Conservation (phyloP, 1,140 invertebrate genomes). For the Ips nitidus region DNA sequence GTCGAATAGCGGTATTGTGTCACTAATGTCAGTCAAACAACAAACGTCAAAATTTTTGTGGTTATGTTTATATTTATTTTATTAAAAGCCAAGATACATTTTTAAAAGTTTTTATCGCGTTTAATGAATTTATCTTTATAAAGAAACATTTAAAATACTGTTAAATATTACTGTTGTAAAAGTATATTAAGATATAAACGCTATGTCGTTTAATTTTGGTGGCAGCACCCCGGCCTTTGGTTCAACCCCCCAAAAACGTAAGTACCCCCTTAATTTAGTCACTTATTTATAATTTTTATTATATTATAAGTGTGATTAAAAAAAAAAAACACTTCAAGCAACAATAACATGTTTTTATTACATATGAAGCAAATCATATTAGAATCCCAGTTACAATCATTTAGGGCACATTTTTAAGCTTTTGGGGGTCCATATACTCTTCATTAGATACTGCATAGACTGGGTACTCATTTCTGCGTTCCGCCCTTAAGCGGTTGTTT, state of each 20-base stretch:
- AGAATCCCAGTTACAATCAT: not conserved
- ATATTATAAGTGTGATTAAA: too few relatives aligned
- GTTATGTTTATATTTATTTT: constrained; percentile 1
- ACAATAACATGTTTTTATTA: not conserved
- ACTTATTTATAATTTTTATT: not conserved
- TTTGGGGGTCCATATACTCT: constrained; percentile 16
- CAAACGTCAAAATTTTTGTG: not conserved
- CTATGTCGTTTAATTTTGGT: constrained; percentile 34
- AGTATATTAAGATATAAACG: not conserved
- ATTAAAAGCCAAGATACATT: not conserved
- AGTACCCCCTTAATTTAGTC: constrained; percentile 3
- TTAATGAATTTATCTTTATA: not conserved
- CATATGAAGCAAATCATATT: not conserved
- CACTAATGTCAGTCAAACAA: too few relatives aligned
- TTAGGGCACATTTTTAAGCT: constrained; percentile 20
- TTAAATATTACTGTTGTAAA: not conserved
- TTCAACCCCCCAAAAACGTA: constrained; percentile 27
- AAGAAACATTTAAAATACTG: not conserved
- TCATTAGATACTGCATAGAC: constrained; percentile 11
- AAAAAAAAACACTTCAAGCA: not conserved
- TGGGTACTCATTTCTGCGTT: constrained; percentile 26
- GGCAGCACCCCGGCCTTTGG: constrained; percentile 30
- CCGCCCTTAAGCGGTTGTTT: constrained; percentile 11
- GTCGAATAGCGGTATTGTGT: too few relatives aligned
- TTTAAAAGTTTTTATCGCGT: not conserved